Evolutionary conservation across 64 coral and sea anemone species (phyloP).

Genomic region (Anthopleura sola): DNA sequence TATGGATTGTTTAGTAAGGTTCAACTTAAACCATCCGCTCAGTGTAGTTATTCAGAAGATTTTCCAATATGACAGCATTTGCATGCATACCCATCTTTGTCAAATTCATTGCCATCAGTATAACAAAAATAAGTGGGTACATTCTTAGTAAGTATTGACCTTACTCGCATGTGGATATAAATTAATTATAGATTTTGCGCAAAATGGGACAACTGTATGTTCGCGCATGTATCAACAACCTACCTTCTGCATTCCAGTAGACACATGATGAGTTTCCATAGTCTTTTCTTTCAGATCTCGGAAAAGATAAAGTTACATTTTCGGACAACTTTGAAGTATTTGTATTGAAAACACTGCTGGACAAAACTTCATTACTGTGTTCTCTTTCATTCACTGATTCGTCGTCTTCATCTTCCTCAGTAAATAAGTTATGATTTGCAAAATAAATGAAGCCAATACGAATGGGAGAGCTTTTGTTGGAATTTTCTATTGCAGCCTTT

Average conservation of each 20-base stretch:
- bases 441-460: constrained; percentile 44
- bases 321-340: constrained; percentile 21
- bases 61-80: no score
- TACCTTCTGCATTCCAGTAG: constrained; percentile 37
- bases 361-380: constrained; percentile 33
- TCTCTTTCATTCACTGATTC: not conserved
- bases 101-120: no score
- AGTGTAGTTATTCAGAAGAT: no score
- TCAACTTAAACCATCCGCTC: no score
- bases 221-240: not conserved
- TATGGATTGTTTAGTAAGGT: no score
- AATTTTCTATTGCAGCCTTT: not conserved
- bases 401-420: not conserved
- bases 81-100: no score
- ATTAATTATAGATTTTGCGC: no score
- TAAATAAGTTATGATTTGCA: constrained; percentile 55
- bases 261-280: constrained; percentile 12
- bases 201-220: no score
- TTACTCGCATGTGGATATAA: no score
- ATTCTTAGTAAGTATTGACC: no score
- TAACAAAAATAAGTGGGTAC: no score
- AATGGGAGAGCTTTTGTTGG: not conserved
- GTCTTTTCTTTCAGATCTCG: constrained; percentile 10
- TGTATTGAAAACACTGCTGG: constrained; percentile 41
- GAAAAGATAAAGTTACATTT: constrained; percentile 36